A percentile compares a stretch with the other conserved stretches of the same genome.
phyloP scores from a whole-genome alignment of 92 coral and sea anemone genomes.

The Phenganax marumi region DNA sequence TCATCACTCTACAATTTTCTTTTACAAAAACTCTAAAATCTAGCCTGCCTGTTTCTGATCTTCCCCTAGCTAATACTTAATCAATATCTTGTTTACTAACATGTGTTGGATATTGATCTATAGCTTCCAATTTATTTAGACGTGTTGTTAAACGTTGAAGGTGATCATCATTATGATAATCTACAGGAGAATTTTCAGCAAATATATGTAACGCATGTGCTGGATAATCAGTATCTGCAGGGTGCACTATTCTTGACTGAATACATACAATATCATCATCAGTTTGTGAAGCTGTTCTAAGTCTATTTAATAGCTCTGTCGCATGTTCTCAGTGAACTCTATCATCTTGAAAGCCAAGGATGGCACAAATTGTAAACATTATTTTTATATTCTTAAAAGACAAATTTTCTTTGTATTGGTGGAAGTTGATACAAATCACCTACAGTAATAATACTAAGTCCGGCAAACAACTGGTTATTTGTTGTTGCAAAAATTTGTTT shows the following conservation, averaged over 20 bases:
- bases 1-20: no score
- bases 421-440: constrained; percentile 63
- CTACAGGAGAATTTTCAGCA: constrained; percentile 62
- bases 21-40: no score
- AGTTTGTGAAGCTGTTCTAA: constrained; percentile 62
- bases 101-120: constrained; percentile 55
- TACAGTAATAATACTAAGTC: constrained; percentile 52
- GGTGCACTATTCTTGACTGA: constrained; percentile 41
- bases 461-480: constrained; percentile 56
- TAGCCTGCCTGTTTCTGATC: no score
- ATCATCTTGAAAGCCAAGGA: constrained; percentile 63
- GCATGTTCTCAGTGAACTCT: constrained; percentile 42
- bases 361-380: constrained; percentile 52
- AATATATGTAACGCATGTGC: background rate
- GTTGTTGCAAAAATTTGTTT: constrained; percentile 59
- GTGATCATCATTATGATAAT: constrained; percentile 39
- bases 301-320: constrained; percentile 13
- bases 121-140: constrained; percentile 37
- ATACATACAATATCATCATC: constrained; percentile 51
- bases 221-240: constrained; percentile 55
- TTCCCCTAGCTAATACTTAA: no score
- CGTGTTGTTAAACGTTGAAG: constrained; percentile 43
- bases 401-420: constrained; percentile 52
- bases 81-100: constrained; percentile 39
- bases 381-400: constrained; percentile 60